Base-by-base conservation (phyloP, 2,888 invertebrate species). In the Aphrophora alni region DNA sequence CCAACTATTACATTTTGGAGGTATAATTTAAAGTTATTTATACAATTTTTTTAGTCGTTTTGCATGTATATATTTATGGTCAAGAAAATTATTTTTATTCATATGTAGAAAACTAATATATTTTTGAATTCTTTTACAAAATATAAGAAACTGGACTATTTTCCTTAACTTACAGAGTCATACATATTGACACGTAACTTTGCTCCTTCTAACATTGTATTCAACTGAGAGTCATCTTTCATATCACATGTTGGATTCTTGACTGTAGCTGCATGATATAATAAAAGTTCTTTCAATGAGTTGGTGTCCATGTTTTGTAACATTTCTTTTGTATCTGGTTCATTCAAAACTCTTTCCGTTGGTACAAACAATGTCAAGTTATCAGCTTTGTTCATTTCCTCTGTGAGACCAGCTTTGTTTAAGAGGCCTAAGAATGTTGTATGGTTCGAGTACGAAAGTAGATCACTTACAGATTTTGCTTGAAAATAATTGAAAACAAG, bases 261-360 rank as follows among this genome's bases (percentile, higher is more conserved):
- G n/a, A 91, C 91, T 74, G 89, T 87, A 7, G 90, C 88, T 24
- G 92, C 90, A 85, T 94, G 94, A 85, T 92, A 93, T 82, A 90
- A 88, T n/a, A 94, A 88, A 82, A 93, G 88, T n/a, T 91, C 90
- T 77, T 89, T 87, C 38, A 93, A 87, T 82, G 90, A 90, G 33
- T 89, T 88, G 26, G 86, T 85, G 83, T 87, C 87, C 38, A 90
- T 85, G 69, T 88, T 86, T 4, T 88, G 87, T 38, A 90, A 70
- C 28, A 77, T 33, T 25, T 78, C 75, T 51, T 78, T 38, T 2
- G 83, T 81, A 33, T 81, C 82, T 28, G 82, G 75, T 25, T 80
- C 78, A 26, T 82, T 79, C 8, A 90, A 85, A 0, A 90, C 90
- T 75, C 87, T 86, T 84, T 90, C 88, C n/a, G 88, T 88, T 0